Percentiles rank a stretch among this genome's conserved stretches.
Conservation (phyloP, 2,888 invertebrate species). For the Hoplodrina ambigua region DNA sequence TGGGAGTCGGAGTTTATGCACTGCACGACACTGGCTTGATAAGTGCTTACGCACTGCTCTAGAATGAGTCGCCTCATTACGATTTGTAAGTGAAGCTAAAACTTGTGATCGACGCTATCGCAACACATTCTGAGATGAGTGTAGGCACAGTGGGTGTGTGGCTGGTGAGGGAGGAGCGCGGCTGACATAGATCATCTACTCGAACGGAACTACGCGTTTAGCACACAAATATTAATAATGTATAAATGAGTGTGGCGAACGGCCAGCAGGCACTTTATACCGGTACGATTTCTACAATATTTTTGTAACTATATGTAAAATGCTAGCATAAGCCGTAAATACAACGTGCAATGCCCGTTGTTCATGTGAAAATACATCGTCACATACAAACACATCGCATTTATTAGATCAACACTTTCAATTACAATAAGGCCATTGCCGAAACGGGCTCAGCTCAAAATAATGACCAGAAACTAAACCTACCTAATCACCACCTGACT, state of each 20-base stretch:
- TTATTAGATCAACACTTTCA: background rate
- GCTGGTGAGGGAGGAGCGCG: background rate
- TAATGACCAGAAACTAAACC: too few species aligned
- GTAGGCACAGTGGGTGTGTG: too few species aligned
- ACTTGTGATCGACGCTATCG: too few species aligned
- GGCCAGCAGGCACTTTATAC: slow-evolving; percentile 34
- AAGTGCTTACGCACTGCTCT: too few species aligned
- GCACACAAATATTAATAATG: slow-evolving; percentile 1
- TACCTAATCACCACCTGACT: too few species aligned
- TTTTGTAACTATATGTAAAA: background rate
- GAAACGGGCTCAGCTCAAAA: too few species aligned
- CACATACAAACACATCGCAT: background rate
- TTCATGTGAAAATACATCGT: background rate
- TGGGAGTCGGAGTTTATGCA: too few species aligned
- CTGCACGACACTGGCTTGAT: too few species aligned
- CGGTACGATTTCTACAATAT: background rate
- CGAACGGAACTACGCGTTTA: slow-evolving; percentile 5
- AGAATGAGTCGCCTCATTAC: too few species aligned
- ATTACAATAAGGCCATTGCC: background rate
- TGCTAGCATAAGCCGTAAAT: background rate
- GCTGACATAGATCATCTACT: slow-evolving; percentile 3
- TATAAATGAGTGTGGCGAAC: background rate
- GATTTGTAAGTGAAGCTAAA: too few species aligned
- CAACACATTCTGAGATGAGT: too few species aligned
- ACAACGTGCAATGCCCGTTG: background rate